Evolutionary conservation across 1,140 invertebrate species (phyloP).

Genomic region (Ladona fulva): DNA sequence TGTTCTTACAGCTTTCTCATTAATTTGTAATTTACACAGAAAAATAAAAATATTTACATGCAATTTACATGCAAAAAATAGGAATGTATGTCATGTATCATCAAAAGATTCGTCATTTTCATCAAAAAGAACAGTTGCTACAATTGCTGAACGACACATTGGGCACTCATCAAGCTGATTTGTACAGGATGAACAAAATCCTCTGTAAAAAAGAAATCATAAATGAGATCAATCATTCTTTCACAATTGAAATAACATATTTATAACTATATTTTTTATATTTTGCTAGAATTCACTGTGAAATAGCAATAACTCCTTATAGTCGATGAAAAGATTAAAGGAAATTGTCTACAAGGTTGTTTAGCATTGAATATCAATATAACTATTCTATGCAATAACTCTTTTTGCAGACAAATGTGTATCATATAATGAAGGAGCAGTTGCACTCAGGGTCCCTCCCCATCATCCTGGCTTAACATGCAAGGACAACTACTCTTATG

Average conservation of each 20-base stretch:
- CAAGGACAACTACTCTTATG: no score
- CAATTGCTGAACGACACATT: slow-evolving; percentile 68
- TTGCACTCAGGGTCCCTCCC: no score
- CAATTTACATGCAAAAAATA: neutral
- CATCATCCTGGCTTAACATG: no score
- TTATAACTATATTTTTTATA: no score
- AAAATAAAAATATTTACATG: slow-evolving; percentile 3
- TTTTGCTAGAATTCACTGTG: no score
- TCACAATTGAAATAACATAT: no score
- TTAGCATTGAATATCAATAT: no score
- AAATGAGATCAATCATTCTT: slow-evolving; percentile 18
- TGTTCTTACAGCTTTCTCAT: neutral
- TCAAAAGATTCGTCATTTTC: neutral
- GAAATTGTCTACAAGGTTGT: no score
- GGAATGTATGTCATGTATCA: neutral
- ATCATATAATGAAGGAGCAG: no score
- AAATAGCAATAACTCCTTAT: no score
- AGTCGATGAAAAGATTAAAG: no score
- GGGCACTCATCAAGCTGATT: slow-evolving; percentile 72
- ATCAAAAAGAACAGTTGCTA: slow-evolving; percentile 29
- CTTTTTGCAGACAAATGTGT: slow-evolving; percentile 17
- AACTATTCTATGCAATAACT: no score
- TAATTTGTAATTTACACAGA: neutral
- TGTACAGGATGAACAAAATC: slow-evolving; percentile 75
- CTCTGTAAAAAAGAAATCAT: slow-evolving; percentile 50